Conservation (phyloP, 2,113 vertebrate species). For the Puffinus mauretanicus region DNA sequence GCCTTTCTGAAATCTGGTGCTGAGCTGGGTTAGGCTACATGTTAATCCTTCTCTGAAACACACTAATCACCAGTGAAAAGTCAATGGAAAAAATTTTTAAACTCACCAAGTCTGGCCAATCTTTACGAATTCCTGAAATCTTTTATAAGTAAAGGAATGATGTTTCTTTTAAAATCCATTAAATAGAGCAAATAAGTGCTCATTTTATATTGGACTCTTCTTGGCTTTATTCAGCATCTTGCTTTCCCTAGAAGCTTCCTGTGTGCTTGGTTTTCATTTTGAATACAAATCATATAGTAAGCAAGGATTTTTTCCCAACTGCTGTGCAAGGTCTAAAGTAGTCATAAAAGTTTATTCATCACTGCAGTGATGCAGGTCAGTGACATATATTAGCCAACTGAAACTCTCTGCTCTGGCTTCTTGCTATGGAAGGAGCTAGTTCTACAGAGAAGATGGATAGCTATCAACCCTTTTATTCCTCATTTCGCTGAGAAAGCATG, state of each 20-base stretch:
- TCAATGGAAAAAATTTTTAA: background rate
- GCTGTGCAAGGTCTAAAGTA: background rate
- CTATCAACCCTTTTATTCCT: background rate
- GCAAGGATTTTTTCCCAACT: background rate
- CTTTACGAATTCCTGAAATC: background rate
- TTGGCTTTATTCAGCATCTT: background rate
- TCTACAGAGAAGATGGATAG: background rate
- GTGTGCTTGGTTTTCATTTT: background rate
- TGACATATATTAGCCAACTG: background rate
- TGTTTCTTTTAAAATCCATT: background rate
- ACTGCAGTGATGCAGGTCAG: background rate
- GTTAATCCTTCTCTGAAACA: background rate
- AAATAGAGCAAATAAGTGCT: background rate
- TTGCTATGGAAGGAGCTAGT: background rate
- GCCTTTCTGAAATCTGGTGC: background rate
- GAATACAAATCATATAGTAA: background rate
- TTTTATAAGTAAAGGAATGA: background rate
- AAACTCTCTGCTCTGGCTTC: background rate
- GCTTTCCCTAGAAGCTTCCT: background rate
- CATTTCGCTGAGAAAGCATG: background rate
- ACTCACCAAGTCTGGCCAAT: background rate
- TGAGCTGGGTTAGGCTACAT: background rate
- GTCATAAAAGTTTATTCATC: background rate
- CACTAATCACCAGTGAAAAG: background rate
- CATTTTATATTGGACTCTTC: background rate